A percentile compares a stretch with the other conserved stretches of the same genome.
Evolutionary conservation across 2,797 vertebrate species (phyloP).

Genomic region (Tolypeutes matacus): DNA sequence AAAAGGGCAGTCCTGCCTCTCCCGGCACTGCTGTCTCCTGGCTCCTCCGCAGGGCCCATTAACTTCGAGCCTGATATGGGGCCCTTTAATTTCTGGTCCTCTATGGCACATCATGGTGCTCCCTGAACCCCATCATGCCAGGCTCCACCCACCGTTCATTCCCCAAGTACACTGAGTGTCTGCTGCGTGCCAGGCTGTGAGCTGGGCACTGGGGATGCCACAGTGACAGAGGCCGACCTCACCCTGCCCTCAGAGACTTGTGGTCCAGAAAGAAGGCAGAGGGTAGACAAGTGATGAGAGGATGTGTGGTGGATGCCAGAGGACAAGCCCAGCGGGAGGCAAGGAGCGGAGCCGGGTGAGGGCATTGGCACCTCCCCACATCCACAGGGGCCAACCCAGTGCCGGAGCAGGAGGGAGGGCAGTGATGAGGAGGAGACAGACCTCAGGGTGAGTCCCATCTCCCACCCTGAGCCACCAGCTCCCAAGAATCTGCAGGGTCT

Average conservation of each 20-base stretch:
- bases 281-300: background rate
- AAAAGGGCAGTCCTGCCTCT: constrained; percentile 81
- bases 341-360: background rate
- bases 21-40: constrained; percentile 79
- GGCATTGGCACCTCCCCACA: too few relatives aligned
- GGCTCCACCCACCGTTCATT: background rate
- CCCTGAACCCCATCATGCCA: background rate
- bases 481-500: background rate
- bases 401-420: background rate
- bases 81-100: constrained; percentile 75
- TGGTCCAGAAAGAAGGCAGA: background rate
- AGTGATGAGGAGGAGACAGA: background rate
- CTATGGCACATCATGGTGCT: background rate
- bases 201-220: background rate
- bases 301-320: background rate
- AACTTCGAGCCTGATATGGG: constrained; percentile 73
- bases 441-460: background rate
- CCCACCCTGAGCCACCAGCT: background rate
- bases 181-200: background rate
- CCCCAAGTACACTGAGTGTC: background rate
- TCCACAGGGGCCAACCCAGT: background rate
- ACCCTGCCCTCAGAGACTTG: background rate
- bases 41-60: constrained; percentile 69
- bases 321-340: background rate
- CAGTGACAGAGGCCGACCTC: background rate